These are phyloP conservation scores for Spialia ferax DNA, from an alignment of 2,888 invertebrate species.

Conservation along the genomic window DNA sequence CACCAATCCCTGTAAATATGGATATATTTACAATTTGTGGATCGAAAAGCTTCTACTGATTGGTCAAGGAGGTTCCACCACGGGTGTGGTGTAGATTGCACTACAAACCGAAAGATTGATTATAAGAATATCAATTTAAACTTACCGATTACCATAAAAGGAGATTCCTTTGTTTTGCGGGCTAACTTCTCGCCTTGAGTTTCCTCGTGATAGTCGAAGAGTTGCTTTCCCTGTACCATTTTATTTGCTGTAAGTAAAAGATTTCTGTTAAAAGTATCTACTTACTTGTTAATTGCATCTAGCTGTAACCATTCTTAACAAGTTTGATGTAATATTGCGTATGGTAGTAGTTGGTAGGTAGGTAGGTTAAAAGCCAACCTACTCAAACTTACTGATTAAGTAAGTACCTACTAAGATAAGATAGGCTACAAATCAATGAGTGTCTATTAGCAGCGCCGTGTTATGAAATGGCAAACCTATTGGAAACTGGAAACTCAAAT, in stretches of 20 bases:
- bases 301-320: too few species aligned
- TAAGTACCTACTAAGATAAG: too few species aligned
- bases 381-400: too few species aligned
- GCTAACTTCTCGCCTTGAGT: constrained; percentile 82
- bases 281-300: background rate
- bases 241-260: constrained; percentile 31
- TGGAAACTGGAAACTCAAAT: too few species aligned
- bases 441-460: too few species aligned
- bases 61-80: background rate
- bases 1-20: constrained; percentile 88
- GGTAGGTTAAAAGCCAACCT: too few species aligned
- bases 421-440: too few species aligned
- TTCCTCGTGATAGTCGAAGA: constrained; percentile 86
- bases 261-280: background rate
- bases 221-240: constrained; percentile 68
- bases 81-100: too few species aligned
- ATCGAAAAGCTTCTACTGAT: background rate
- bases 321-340: too few species aligned
- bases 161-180: constrained; percentile 90
- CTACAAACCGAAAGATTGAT: background rate
- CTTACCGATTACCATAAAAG: constrained; percentile 91
- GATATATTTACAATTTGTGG: too few species aligned
- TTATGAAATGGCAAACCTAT: too few species aligned
- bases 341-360: too few species aligned
- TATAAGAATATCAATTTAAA: constrained; percentile 32